These are phyloP conservation scores for Sycophila sp. DNA, from an alignment of 1,140 invertebrate genomes.

Conservation along the genomic window DNA sequence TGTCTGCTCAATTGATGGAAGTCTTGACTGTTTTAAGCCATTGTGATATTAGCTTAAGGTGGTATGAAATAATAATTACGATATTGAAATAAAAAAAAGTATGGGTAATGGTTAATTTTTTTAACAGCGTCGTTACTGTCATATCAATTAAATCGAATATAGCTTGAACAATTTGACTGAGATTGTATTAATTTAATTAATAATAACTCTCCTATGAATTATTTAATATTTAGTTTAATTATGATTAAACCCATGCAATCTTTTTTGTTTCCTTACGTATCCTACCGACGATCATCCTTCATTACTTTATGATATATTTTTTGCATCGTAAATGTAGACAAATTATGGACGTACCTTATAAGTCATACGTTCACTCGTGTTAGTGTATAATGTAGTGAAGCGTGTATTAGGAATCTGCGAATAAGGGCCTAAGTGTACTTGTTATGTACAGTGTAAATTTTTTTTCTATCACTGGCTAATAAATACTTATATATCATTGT, in stretches of 20 bases:
- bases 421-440: constrained; percentile 35
- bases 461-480: constrained; percentile 33
- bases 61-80: constrained; percentile 49
- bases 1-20: constrained; percentile 45
- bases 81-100: constrained; percentile 38
- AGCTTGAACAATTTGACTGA: constrained; percentile 38
- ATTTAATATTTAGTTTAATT: too few relatives aligned
- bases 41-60: constrained; percentile 64
- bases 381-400: too few relatives aligned
- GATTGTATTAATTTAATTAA: constrained; percentile 43
- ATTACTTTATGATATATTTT: too few relatives aligned
- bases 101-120: constrained; percentile 53
- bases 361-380: too few relatives aligned
- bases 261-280: too few relatives aligned
- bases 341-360: too few relatives aligned
- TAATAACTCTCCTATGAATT: constrained; percentile 13
- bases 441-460: constrained; percentile 41
- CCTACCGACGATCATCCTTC: too few relatives aligned
- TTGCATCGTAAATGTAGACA: too few relatives aligned
- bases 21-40: constrained; percentile 59
- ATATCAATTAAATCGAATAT: constrained; percentile 32
- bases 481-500: constrained; percentile 41
- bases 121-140: constrained; percentile 43
- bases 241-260: too few relatives aligned
- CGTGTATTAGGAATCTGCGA: neutral